Conservation (phyloP, 2,797 vertebrate genomes). For the Sebastes hopkinsi region DNA sequence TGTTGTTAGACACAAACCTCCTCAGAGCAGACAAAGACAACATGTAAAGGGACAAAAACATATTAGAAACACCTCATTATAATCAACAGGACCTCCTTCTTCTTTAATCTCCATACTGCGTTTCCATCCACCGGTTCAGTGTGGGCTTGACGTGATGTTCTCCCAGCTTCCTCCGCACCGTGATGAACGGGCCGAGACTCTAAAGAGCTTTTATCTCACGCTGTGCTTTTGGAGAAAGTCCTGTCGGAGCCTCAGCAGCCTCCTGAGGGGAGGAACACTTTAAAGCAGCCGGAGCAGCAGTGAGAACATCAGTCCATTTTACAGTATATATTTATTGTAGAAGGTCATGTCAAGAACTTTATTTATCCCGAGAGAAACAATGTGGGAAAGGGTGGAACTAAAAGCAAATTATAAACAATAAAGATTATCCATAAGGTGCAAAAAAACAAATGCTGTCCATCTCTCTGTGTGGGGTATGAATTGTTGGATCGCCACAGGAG, state of each 20-base stretch:
- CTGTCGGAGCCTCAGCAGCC: not conserved
- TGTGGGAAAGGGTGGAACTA: not conserved
- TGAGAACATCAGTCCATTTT: not conserved
- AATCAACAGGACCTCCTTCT: not conserved
- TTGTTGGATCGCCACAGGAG: not conserved
- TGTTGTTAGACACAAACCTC: not conserved
- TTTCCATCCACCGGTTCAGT: not conserved
- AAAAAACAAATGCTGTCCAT: not conserved
- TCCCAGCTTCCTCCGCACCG: not conserved
- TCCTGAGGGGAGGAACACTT: constrained; percentile 1
- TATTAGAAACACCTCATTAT: not conserved
- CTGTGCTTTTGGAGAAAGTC: constrained; percentile 19
- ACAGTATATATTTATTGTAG: not conserved
- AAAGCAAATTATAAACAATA: not conserved
- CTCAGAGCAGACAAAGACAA: not conserved
- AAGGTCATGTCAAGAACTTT: not conserved
- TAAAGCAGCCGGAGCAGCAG: not conserved
- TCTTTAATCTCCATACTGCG: not conserved
- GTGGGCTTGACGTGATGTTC: not conserved
- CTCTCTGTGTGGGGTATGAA: not conserved
- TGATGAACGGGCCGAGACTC: constrained; percentile 12
- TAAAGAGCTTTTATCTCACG: not conserved
- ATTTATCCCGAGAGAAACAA: too few species aligned
- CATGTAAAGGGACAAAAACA: not conserved
- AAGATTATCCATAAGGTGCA: not conserved